Evolutionary conservation across 37 sponge, comb jelly and placozoan genomes (phyloP), one percentile per base, ranked within the genome.

Genomic region (Oscarella lobularis): DNA sequence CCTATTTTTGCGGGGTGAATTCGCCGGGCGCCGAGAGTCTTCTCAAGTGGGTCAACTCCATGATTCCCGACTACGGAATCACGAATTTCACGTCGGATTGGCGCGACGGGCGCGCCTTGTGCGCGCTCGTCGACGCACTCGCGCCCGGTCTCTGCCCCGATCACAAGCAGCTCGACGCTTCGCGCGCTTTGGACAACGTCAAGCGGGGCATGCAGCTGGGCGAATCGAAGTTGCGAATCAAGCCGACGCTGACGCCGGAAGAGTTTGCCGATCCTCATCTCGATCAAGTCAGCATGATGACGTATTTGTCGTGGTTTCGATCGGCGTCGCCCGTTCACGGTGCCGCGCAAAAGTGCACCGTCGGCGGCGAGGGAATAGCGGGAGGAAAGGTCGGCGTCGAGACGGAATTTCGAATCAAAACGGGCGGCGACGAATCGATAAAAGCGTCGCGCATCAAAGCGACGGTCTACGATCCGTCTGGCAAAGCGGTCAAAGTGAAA

Each of bases 11-110:
- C 81, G 81, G 82, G 14, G 80, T 75, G 40, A 78, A 71, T 66
- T 85, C 92, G 0, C 75, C 78, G 6, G 88, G 92, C 30, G 69
- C 75, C 36, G 77, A 79, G 73, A 66, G 70, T 9, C 89, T 92
- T 14, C 74, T 88, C 34, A 81, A 80, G 9, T 92, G 88, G 86
- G 75, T 92, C 33, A 76, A 85, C 75, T 41, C 38, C 38, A 85
- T 84, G 68, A 85, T 92, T 1, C 89, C 88, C 30, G 81, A 81
- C 3, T 75, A 80, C 40, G 74, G 79, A n/a, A 83, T 88, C 41
- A 39, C 69, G 66, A 88, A 85, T 77, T 90, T 90, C 72, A 84
- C 85, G 35, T 60, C 84, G 0, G 89, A 92, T 74, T 92, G 92
- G 92, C 39, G 69, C 2, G 84, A 87, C 38, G 92, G 92, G 6